A percentile compares a stretch with the other conserved stretches of the same genome.
Conservation (phyloP, 2,888 invertebrate genomes). For the Cremastobaeus sp. region DNA sequence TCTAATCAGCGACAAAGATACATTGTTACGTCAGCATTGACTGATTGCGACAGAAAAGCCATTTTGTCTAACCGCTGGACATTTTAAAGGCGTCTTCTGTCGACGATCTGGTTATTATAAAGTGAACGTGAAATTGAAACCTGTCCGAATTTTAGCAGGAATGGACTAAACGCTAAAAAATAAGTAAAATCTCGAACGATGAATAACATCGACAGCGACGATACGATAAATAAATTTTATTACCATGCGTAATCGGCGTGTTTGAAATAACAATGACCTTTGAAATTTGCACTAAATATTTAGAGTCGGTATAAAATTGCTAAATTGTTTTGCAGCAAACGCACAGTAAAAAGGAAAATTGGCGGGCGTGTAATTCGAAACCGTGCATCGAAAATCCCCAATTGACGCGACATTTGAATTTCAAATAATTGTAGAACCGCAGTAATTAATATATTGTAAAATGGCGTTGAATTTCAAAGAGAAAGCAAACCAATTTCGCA, state of each 20-base stretch:
- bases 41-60: constrained; percentile 66
- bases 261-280: too few relatives aligned
- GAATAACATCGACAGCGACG: too few relatives aligned
- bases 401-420: constrained; percentile 46
- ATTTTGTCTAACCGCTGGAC: constrained; percentile 36
- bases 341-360: constrained; percentile 23
- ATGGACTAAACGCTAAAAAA: too few relatives aligned
- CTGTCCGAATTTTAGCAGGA: too few relatives aligned
- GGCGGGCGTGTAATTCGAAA: constrained; percentile 46
- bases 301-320: constrained; percentile 12
- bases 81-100: too few relatives aligned
- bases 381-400: constrained; percentile 35
- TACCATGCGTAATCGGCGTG: too few relatives aligned
- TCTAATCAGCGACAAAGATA: constrained; percentile 73
- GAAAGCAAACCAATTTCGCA: constrained; percentile 39
- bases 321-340: constrained; percentile 22
- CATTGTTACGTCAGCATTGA: constrained; percentile 69
- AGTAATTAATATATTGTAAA: constrained; percentile 60
- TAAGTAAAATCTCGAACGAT: too few relatives aligned
- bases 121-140: too few relatives aligned
- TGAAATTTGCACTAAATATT: constrained; percentile 7
- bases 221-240: too few relatives aligned
- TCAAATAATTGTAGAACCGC: constrained; percentile 58
- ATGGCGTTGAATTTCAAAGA: constrained; percentile 54
- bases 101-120: too few relatives aligned